phyloP scores from a whole-genome alignment of 1,140 invertebrate genomes.

The Drosophila ambigua region DNA sequence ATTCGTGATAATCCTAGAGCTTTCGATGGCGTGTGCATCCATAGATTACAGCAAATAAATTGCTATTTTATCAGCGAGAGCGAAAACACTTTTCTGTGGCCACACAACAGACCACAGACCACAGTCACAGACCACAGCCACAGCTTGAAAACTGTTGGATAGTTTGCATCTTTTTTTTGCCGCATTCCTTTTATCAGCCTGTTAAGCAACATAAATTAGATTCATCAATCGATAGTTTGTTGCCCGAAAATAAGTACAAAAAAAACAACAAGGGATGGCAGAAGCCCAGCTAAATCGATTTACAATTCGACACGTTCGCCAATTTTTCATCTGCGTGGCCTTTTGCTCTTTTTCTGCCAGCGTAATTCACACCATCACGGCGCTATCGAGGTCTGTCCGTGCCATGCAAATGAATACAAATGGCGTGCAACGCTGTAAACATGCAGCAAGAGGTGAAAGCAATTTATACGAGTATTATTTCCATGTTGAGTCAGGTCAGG shows the following conservation, averaged over 20 bases:
- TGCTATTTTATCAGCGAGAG: slow-evolving; percentile 11
- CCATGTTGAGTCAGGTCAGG: slow-evolving; percentile 63
- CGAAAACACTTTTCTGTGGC: too few species aligned
- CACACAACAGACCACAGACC: too few species aligned
- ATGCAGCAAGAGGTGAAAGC: slow-evolving; percentile 9
- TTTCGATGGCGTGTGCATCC: too few species aligned
- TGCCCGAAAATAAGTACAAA: too few species aligned
- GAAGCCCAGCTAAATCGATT: neutral
- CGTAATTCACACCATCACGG: slow-evolving; percentile 57
- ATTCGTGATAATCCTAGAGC: slow-evolving; percentile 11
- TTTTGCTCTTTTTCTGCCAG: slow-evolving; percentile 9
- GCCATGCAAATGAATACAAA: slow-evolving; percentile 67
- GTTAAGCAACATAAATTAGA: too few species aligned
- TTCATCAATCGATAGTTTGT: slow-evolving; percentile 15
- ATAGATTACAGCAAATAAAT: slow-evolving; percentile 32
- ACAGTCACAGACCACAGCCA: too few species aligned
- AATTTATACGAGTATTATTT: neutral
- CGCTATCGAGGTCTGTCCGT: slow-evolving; percentile 35
- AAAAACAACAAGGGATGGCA: too few species aligned
- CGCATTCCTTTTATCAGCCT: too few species aligned
- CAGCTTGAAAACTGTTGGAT: too few species aligned
- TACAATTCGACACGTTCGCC: neutral
- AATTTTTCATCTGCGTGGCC: slow-evolving; percentile 12
- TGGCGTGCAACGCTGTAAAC: slow-evolving; percentile 29
- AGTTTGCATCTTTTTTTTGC: neutral